A percentile compares a stretch with the other conserved stretches of the same genome.
Evolutionary conservation across 2,888 invertebrate species (phyloP).

Genomic region (Cheilosia impressa): DNA sequence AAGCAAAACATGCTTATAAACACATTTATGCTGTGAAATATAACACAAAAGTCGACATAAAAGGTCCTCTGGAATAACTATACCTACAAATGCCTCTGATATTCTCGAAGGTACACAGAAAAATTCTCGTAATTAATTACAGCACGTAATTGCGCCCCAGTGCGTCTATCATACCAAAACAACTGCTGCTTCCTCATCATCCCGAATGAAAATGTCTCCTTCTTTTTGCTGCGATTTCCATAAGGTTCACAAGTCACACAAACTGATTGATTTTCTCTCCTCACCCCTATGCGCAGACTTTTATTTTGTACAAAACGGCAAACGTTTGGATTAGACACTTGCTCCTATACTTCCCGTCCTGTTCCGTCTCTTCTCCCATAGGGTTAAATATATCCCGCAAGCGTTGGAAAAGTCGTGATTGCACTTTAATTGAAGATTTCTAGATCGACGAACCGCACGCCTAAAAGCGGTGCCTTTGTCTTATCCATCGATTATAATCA

Average conservation of each 20-base stretch:
- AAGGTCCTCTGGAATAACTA: too few species aligned
- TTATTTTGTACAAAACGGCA: slow-evolving; percentile 19
- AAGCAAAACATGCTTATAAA: too few species aligned
- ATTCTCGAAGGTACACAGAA: slow-evolving; percentile 10
- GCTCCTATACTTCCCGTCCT: slow-evolving; percentile 19
- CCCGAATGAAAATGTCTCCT: slow-evolving; percentile 2
- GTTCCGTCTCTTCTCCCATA: not conserved
- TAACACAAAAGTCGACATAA: too few species aligned
- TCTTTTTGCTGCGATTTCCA: slow-evolving; percentile 55
- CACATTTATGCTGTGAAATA: too few species aligned
- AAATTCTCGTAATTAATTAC: slow-evolving; percentile 64
- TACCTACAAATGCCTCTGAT: too few species aligned
- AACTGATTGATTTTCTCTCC: slow-evolving; percentile 71
- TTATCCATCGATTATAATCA: slow-evolving; percentile 74
- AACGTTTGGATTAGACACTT: slow-evolving; percentile 74
- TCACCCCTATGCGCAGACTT: slow-evolving; percentile 52
- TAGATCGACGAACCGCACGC: slow-evolving; percentile 67
- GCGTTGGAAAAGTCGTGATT: slow-evolving; percentile 73
- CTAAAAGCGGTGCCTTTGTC: slow-evolving; percentile 73
- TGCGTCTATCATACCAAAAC: slow-evolving; percentile 9
- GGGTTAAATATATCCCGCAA: slow-evolving; percentile 68
- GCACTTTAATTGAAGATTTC: slow-evolving; percentile 74
- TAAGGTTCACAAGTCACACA: slow-evolving; percentile 70
- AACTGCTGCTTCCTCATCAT: not conserved
- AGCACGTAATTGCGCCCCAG: slow-evolving; percentile 60